A percentile compares a stretch with the other conserved stretches of the same genome.
These are phyloP conservation scores for Apamea sordens DNA, from an alignment of 2,888 invertebrate species.

Conservation along the genomic window DNA sequence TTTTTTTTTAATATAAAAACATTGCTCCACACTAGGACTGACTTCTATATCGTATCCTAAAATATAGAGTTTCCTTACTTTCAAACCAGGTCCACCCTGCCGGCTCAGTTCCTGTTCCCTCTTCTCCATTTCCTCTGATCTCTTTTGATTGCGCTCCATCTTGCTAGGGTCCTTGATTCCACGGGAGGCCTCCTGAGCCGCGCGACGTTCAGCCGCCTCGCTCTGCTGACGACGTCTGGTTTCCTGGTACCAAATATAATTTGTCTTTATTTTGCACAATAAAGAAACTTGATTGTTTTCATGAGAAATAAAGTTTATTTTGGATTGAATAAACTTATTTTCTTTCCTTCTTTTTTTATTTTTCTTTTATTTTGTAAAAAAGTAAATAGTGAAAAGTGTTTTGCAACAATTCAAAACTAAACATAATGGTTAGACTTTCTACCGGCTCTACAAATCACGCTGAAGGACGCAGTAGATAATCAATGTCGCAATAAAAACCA, in stretches of 20 bases:
- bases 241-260: constrained; percentile 84
- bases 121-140: constrained; percentile 90
- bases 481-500: constrained; percentile 33
- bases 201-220: constrained; percentile 92
- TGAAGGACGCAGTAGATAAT: neutral
- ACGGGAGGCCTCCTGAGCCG: constrained; percentile 90
- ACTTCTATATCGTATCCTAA: too few species aligned
- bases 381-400: neutral
- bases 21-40: too few species aligned
- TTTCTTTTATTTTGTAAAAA: neutral
- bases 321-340: neutral
- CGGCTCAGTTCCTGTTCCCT: constrained; percentile 88
- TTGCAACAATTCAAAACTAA: neutral
- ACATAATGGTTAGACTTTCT: neutral
- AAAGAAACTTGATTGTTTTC: neutral
- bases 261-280: neutral
- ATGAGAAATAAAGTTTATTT: neutral
- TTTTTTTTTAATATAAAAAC: too few species aligned
- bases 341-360: neutral
- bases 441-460: neutral
- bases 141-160: constrained; percentile 90
- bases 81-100: constrained; percentile 83
- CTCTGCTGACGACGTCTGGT: constrained; percentile 91
- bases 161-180: constrained; percentile 92
- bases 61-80: constrained; percentile 71